Percentiles rank a stretch among this genome's conserved stretches.
These are phyloP conservation scores for Macrosoma leucophasiata DNA, from an alignment of 2,888 invertebrate genomes.

Conservation along the genomic window DNA sequence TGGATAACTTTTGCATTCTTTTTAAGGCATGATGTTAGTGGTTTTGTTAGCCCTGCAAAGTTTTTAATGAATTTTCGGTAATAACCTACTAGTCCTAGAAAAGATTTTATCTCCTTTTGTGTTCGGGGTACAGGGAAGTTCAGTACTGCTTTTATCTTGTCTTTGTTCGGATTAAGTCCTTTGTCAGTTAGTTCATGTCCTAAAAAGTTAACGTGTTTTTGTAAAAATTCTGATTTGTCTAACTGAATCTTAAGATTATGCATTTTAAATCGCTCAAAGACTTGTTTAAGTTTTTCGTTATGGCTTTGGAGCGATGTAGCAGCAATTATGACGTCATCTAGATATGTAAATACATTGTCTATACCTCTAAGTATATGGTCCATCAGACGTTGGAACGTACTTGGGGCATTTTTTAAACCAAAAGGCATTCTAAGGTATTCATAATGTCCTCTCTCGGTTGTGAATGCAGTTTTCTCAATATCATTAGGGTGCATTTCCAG, in stretches of 20 bases:
- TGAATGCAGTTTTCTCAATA: constrained; percentile 29
- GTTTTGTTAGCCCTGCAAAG: constrained; percentile 29
- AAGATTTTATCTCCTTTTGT: constrained; percentile 28
- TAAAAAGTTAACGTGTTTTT: constrained; percentile 14
- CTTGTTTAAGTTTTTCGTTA: constrained; percentile 10
- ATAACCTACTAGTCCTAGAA: constrained; percentile 28
- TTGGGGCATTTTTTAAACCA: constrained; percentile 33
- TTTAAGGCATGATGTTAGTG: constrained; percentile 29
- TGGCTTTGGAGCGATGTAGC: constrained; percentile 15
- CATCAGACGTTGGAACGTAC: constrained; percentile 37
- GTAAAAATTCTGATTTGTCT: constrained; percentile 18
- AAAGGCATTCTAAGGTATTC: constrained; percentile 38
- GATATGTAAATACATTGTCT: constrained; percentile 22
- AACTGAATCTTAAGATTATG: constrained; percentile 15
- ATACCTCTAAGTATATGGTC: constrained; percentile 32
- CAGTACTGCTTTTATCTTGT: constrained; percentile 28
- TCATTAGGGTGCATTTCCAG: constrained; percentile 23
- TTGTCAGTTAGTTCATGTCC: constrained; percentile 13
- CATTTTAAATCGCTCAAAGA: constrained; percentile 11
- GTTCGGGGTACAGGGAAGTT: constrained; percentile 28
- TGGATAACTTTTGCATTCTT: constrained; percentile 19
- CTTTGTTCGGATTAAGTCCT: constrained; percentile 29
- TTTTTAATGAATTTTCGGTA: constrained; percentile 29
- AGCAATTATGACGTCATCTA: constrained; percentile 16
- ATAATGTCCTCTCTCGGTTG: constrained; percentile 30